Conservation (phyloP, 2,113 vertebrate genomes). For the Odocoileus hemionus region DNA sequence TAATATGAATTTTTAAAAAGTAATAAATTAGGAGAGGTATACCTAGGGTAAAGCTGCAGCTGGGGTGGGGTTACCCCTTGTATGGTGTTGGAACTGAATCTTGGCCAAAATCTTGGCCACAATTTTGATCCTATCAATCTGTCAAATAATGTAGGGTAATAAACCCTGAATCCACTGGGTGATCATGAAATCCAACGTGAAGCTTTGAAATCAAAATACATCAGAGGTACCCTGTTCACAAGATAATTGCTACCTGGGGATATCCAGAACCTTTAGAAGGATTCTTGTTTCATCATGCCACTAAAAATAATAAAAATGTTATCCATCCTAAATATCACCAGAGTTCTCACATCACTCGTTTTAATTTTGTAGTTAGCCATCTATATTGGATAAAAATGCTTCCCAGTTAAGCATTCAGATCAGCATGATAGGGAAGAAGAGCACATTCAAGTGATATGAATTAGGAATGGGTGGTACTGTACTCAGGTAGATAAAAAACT, state of each 20-base stretch:
- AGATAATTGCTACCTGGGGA: neutral
- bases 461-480: neutral
- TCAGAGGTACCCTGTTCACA: neutral
- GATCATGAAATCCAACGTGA: neutral
- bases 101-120: neutral
- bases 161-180: neutral
- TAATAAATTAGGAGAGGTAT: neutral
- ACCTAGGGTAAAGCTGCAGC: neutral
- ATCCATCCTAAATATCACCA: neutral
- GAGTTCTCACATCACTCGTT: neutral
- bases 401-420: neutral
- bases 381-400: neutral
- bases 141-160: neutral
- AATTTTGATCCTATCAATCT: neutral
- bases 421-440: neutral
- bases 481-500: neutral
- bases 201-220: neutral
- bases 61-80: neutral
- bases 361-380: neutral
- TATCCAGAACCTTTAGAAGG: neutral
- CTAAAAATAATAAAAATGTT: slow-evolving; percentile 25
- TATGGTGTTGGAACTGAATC: neutral
- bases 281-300: neutral
- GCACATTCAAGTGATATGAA: neutral
- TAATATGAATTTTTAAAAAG: neutral